Percentiles rank a stretch among this genome's conserved stretches.
Evolutionary conservation across 2,113 vertebrate species (phyloP).

Genomic region (Rallus limicola): DNA sequence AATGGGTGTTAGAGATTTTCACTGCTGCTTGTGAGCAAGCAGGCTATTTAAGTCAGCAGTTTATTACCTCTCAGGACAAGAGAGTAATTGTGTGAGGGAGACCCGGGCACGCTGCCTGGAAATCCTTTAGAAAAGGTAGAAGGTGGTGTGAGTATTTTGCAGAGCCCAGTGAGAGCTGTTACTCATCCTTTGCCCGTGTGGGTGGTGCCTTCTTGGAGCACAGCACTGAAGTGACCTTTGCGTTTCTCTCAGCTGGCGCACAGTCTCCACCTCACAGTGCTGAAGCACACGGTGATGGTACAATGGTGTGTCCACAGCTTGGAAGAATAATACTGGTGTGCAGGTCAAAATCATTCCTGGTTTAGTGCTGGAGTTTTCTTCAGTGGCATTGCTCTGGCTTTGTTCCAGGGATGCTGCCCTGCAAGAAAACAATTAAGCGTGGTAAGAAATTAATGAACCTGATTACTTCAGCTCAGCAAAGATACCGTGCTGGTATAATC

Average conservation of each 20-base stretch:
- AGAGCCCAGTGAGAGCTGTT: neutral
- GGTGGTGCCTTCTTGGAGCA: neutral
- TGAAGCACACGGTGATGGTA: fast-evolving
- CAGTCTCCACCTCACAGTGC: neutral
- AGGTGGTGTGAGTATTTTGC: neutral
- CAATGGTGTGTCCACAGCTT: fast-evolving
- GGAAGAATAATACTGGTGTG: fast-evolving
- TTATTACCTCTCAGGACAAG: neutral
- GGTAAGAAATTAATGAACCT: neutral
- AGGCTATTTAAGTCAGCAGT: slow-evolving; percentile 19
- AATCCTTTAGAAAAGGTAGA: slow-evolving; percentile 32
- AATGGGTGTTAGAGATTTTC: neutral
- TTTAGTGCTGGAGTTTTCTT: neutral
- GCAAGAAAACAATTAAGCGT: neutral
- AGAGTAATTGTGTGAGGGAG: neutral
- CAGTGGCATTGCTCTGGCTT: neutral
- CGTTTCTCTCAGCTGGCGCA: neutral
- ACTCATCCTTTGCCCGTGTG: fast-evolving
- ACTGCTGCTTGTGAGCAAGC: neutral
- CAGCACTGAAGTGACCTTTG: neutral
- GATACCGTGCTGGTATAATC: neutral
- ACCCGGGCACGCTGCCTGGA: neutral
- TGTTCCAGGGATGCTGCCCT: neutral
- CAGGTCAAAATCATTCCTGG: neutral
- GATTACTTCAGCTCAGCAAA: slow-evolving; percentile 26